A percentile compares a stretch with the other conserved stretches of the same genome.
Evolutionary conservation across 2,113 vertebrate species (phyloP).

Genomic region (Eubucco bourcierii): DNA sequence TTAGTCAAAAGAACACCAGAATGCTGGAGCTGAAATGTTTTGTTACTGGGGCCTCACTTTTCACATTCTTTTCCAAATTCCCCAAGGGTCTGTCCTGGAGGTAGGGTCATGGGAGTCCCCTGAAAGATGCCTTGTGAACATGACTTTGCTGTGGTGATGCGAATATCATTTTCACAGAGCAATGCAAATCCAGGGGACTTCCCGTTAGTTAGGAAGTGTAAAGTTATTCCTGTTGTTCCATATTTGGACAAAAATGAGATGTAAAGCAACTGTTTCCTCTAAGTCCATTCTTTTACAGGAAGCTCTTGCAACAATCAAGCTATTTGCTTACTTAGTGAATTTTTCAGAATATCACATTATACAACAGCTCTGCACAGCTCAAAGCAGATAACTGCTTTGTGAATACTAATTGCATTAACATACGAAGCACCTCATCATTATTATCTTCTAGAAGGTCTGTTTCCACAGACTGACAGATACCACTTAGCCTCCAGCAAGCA

Average conservation of each 20-base stretch:
- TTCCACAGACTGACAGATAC: background rate
- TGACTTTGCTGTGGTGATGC: slow-evolving; percentile 23
- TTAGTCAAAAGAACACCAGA: background rate
- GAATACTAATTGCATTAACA: background rate
- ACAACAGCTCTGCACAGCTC: background rate
- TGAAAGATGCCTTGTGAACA: slow-evolving; percentile 36
- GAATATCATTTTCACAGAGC: slow-evolving; percentile 28
- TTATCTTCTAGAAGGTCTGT: background rate
- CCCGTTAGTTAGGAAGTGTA: slow-evolving; percentile 60
- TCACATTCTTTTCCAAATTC: slow-evolving; percentile 31
- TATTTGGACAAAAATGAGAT: slow-evolving; percentile 59
- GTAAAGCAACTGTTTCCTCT: slow-evolving; percentile 49
- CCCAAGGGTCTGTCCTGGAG: slow-evolving; percentile 41
- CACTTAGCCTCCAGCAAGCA: background rate
- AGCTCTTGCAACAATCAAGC: slow-evolving; percentile 35
- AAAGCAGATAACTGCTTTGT: background rate
- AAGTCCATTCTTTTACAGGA: slow-evolving; percentile 38
- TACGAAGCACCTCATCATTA: background rate
- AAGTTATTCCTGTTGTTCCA: slow-evolving; percentile 58
- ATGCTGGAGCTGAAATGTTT: background rate
- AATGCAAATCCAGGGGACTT: slow-evolving; percentile 37
- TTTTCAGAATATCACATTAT: slow-evolving; percentile 6
- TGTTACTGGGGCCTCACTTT: slow-evolving; percentile 30
- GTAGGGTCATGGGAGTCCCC: slow-evolving; percentile 61
- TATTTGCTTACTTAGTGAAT: slow-evolving; percentile 51